These are phyloP conservation scores for Emydura subglobosa DNA, from an alignment of 2,113 vertebrate species.

Conservation along the genomic window DNA sequence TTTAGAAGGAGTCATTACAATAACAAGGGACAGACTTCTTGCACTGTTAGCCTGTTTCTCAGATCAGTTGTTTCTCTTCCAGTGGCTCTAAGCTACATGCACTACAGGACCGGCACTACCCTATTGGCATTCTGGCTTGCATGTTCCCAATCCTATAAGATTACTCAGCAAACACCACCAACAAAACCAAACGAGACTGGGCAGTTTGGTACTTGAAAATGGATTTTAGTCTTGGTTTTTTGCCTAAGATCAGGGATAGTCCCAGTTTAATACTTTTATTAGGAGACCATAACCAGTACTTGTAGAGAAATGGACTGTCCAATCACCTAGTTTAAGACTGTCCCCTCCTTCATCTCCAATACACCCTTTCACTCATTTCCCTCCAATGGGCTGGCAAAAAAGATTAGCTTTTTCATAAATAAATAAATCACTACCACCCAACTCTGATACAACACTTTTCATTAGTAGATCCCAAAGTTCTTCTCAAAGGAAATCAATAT, in stretches of 20 bases:
- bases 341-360: background rate
- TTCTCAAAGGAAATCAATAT: background rate
- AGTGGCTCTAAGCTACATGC: background rate
- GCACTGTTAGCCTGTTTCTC: background rate
- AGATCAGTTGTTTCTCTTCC: background rate
- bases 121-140: background rate
- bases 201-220: background rate
- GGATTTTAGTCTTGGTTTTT: background rate
- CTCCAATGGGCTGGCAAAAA: fast-evolving
- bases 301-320: background rate
- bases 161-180: too few species aligned
- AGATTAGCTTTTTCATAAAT: background rate
- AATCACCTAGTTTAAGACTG: fast-evolving
- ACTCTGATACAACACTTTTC: background rate
- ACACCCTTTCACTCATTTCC: fast-evolving
- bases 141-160: background rate
- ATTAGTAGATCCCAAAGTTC: background rate
- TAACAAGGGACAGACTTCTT: background rate
- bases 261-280: background rate
- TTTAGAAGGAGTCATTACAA: background rate
- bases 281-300: background rate
- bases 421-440: background rate
- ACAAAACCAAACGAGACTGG: fast-evolving
- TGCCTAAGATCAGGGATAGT: background rate
- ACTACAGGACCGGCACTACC: fast-evolving